Evolutionary conservation across 2,113 vertebrate genomes (phyloP), one percentile per base, ranked within the genome.

Genomic region (Phyllostomus discolor): DNA sequence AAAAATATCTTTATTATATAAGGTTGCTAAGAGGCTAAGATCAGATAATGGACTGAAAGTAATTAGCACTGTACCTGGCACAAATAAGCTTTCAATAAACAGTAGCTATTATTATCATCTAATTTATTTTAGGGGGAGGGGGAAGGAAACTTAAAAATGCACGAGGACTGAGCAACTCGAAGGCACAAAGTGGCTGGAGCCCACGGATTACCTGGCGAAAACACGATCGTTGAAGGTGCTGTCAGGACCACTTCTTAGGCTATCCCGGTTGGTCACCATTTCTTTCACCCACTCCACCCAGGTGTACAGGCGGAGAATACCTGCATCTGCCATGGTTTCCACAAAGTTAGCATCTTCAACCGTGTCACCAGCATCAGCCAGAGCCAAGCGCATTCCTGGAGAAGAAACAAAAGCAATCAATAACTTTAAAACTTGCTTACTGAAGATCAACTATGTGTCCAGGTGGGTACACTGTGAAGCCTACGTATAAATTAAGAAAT

Each of bases 281-380:
- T 99, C 99, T 98, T 99, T 99, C 79, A 99, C 99, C 99, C 99
- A 99, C 85, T 99, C 99, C 84, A 99, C 98, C 99, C 99, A 99
- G 0, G 99, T 99, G 98, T 99, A 99, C 15, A 99, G 99, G 69
- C 99, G 99, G 78, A 99, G 99, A 97, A 99, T 99, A 46, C 99
- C 99, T 1, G 99, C 99, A 59, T 99, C 99, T 10, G 99, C 99
- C 99, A 99, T 99, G 84, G 99, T 97, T 98, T 99, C 99, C 82
- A 99, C 99, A 59, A 99, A 99, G 98, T 99, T 99, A 72, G 99
- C 99, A 79, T 99, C 99, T 97, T 99, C 99, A 64, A 99, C 99
- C 0, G 99, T 99, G 98, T 99, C 99, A 0, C 99, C 99, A 17
- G 99, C 99, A 88, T 99, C 99, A 12, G 99, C 99, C 28, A 99